These are phyloP conservation scores for Gymnoscopelus braueri DNA, from an alignment of 2,797 vertebrate genomes.

Conservation along the genomic window DNA sequence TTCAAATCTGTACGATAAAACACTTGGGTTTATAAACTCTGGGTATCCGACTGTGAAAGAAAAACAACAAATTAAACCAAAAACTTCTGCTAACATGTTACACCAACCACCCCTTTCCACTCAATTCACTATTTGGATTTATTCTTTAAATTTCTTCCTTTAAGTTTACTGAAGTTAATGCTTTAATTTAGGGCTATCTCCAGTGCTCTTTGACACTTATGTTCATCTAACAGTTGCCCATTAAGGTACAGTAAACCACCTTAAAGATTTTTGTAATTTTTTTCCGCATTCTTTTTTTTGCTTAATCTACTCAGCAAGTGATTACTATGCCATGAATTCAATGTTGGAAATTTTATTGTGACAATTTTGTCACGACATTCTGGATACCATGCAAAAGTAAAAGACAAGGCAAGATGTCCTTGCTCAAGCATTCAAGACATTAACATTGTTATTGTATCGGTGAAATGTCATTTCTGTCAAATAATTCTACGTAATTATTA, in stretches of 20 bases:
- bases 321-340: slow-evolving; percentile 54
- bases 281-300: slow-evolving; percentile 40
- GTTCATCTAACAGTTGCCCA: slow-evolving; percentile 81
- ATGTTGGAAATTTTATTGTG: slow-evolving; percentile 44
- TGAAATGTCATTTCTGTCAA: slow-evolving; percentile 55
- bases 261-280: slow-evolving; percentile 68
- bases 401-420: slow-evolving; percentile 68
- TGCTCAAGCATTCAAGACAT: slow-evolving; percentile 69
- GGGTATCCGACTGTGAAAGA: slow-evolving; percentile 82
- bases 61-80: slow-evolving; percentile 57
- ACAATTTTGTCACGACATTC: slow-evolving; percentile 55
- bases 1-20: slow-evolving; percentile 66
- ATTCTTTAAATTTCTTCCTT: slow-evolving; percentile 80
- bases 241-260: slow-evolving; percentile 87
- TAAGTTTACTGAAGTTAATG: slow-evolving; percentile 83
- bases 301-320: slow-evolving; percentile 60
- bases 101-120: slow-evolving; percentile 79
- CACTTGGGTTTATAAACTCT: slow-evolving; percentile 80
- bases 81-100: slow-evolving; percentile 68
- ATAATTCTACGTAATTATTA: slow-evolving; percentile 74
- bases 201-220: slow-evolving; percentile 85
- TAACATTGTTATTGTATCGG: slow-evolving; percentile 45
- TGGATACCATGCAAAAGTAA: slow-evolving; percentile 68
- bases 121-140: slow-evolving; percentile 77
- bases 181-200: slow-evolving; percentile 79